Conservation (phyloP, 2,113 vertebrate species). For the Himantopus leucocephalus region DNA sequence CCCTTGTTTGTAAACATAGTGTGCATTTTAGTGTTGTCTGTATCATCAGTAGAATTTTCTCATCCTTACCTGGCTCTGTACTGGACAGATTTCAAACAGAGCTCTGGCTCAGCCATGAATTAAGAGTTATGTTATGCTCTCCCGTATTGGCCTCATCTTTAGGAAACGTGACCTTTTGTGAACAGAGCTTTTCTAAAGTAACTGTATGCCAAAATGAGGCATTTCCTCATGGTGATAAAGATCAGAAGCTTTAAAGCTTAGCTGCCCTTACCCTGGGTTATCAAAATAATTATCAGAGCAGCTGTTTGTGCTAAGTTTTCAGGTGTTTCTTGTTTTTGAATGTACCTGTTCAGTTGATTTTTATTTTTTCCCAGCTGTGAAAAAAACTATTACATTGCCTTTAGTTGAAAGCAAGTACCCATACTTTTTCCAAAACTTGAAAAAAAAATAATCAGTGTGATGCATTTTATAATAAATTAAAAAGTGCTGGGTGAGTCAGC, state of each 20-base stretch:
- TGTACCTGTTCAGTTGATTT: background rate
- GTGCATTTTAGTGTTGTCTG: background rate
- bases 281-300: background rate
- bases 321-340: background rate
- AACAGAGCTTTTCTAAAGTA: background rate
- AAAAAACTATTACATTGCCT: background rate
- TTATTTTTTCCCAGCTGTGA: background rate
- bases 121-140: background rate
- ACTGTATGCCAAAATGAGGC: background rate
- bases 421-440: background rate
- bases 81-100: background rate
- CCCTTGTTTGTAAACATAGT: background rate
- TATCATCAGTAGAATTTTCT: background rate
- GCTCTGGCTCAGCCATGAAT: background rate
- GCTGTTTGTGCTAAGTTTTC: background rate
- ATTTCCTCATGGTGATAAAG: background rate
- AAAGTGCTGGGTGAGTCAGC: background rate
- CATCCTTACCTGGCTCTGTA: background rate
- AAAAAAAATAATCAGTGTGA: background rate
- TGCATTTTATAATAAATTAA: background rate
- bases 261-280: background rate
- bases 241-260: background rate
- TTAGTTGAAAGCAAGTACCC: background rate
- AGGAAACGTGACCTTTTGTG: background rate
- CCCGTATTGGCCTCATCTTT: background rate